These are phyloP conservation scores for Halcyon badia DNA, from an alignment of 2,797 vertebrate species.

Conservation along the genomic window DNA sequence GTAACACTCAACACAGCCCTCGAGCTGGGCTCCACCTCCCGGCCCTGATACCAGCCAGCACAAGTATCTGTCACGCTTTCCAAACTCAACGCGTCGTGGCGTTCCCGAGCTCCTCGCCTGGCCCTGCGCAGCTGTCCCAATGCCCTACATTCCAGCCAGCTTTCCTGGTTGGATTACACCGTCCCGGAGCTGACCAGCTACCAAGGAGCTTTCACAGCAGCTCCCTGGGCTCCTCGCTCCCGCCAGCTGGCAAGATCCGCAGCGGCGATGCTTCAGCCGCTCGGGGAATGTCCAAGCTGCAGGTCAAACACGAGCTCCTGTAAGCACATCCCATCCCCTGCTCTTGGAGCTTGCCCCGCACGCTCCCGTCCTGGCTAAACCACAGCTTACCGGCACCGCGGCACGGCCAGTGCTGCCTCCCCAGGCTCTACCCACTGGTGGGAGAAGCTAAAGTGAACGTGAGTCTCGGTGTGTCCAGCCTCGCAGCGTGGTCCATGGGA, in stretches of 20 bases:
- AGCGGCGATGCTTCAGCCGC: fast-evolving
- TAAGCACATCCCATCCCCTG: fast-evolving
- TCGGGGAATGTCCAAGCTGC: fast-evolving
- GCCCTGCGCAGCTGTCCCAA: slow-evolving; percentile 44
- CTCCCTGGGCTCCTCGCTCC: neutral
- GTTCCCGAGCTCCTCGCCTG: neutral
- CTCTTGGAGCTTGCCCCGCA: fast-evolving
- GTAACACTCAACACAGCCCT: neutral
- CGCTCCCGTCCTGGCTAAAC: fast-evolving
- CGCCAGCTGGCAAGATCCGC: neutral
- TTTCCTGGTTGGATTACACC: neutral
- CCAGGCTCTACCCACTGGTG: fast-evolving
- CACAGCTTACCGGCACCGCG: fast-evolving
- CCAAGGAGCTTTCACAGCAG: neutral
- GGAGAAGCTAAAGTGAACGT: fast-evolving
- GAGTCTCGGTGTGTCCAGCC: neutral
- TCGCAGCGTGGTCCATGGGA: neutral
- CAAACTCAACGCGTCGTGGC: neutral
- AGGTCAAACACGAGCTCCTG: fast-evolving
- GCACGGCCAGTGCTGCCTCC: neutral
- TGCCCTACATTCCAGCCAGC: slow-evolving; percentile 63
- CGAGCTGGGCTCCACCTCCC: neutral
- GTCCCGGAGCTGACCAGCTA: neutral
- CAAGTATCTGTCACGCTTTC: neutral
- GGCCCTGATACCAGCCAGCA: neutral